Percentiles rank a stretch among this genome's conserved stretches.
Evolutionary conservation across 2,888 invertebrate genomes (phyloP).

Genomic region (Lordiphosa andalusiaca): DNA sequence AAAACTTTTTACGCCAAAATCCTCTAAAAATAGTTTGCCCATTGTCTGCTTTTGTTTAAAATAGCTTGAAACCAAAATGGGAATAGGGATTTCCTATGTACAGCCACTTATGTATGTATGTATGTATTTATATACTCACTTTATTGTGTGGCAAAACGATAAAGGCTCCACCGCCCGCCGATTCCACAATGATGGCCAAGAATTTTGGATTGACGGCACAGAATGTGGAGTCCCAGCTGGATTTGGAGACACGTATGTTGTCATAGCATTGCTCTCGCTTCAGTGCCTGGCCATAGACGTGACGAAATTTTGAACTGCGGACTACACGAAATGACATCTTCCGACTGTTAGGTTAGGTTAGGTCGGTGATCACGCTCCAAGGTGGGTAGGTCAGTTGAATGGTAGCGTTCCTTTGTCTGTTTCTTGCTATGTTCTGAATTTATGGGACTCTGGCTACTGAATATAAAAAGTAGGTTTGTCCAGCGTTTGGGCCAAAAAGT

Average conservation of each 20-base stretch:
- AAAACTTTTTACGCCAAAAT: constrained; percentile 45
- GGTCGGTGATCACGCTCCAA: constrained; percentile 4
- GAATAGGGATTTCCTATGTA: constrained; percentile 19
- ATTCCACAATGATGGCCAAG: constrained; percentile 97
- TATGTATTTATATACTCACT: constrained; percentile 82
- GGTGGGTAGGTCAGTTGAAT: constrained; percentile 21
- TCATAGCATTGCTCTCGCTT: constrained; percentile 99
- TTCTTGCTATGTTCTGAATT: constrained; percentile 4
- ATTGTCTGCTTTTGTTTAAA: constrained; percentile 33
- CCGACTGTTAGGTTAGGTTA: constrained; percentile 12
- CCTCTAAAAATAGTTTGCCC: constrained; percentile 57
- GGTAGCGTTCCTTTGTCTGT: constrained; percentile 23
- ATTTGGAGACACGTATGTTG: constrained; percentile 97
- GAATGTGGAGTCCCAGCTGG: constrained; percentile 99
- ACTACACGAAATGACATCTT: constrained; percentile 98
- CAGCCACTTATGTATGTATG: not conserved
- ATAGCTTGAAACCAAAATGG: constrained; percentile 31
- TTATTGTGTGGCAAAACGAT: constrained; percentile 96
- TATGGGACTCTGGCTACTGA: no score
- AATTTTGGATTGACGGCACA: constrained; percentile 99
- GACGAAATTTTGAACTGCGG: constrained; percentile 98
- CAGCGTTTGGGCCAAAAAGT: not conserved
- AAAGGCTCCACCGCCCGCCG: constrained; percentile 97
- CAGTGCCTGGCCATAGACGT: constrained; percentile 92
- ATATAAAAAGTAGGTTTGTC: not conserved